Base-by-base conservation (phyloP, 1,140 invertebrate genomes). In the Zaprionus inermis region DNA sequence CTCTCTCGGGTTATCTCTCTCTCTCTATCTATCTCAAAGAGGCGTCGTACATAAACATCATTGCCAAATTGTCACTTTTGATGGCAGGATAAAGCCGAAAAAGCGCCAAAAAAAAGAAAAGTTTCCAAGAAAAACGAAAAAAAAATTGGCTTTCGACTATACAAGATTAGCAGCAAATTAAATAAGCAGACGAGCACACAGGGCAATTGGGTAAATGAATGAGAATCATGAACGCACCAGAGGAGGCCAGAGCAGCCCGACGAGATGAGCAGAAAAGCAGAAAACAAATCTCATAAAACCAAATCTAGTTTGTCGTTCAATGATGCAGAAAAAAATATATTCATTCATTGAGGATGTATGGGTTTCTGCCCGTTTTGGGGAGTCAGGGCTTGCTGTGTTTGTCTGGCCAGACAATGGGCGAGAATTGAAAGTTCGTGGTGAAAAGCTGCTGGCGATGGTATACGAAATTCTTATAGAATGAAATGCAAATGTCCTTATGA, bases 281-380 rank as follows among this genome's bases (percentile, higher is more conserved):
- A 86, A 83, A 89, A 72, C 68, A 79, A 89, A 81, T 89, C 84
- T 76, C 84, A 89, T 89, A 89, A 89, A 89, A 89, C 80, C 84
- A 89, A 89, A 89, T 89, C 80, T 84, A 89, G 84, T 89, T 89
- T 89, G 80, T 81, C 78, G 85, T 84, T 89, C 84, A 89, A 89
- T 89, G 84, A 89, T 75, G 84, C 80, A 76, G 84, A 89, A 89
- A 83, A 89, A 89, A 84, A 81, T 86, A 86, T 46, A 78, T 78
- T 88, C 83, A 88, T 82, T 88, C 76, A 68, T 72, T 85, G 61
- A 59, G 54, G 51, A 65, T 72, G 52, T 67, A 64, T 78, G 71
- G 52, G 59, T 44, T 36, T 55, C 32, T 36, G 18, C 2, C 24
- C 18, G 55, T 36, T 36, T 18, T 22, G 28, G 28, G 12, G 52